A percentile compares a stretch with the other conserved stretches of the same genome.
Conservation (phyloP, 2,888 invertebrate genomes). For the Tanytarsus gracilentus region DNA sequence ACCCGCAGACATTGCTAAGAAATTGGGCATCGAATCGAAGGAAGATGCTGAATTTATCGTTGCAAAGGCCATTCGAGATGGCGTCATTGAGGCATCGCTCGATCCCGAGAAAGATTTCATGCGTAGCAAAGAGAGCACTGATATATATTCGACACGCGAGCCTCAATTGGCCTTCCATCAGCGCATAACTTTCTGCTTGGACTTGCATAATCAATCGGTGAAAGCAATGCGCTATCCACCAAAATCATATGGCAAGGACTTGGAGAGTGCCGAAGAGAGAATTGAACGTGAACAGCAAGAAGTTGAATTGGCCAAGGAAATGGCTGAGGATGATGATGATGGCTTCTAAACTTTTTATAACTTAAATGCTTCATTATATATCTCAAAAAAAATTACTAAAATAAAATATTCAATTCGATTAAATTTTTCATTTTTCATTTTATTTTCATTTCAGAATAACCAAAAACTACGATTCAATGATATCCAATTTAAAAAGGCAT, state of each 20-base stretch:
- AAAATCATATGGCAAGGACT: slow-evolving; percentile 94
- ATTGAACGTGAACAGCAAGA: slow-evolving; percentile 96
- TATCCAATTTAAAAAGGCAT: too few species aligned
- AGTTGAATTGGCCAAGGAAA: slow-evolving; percentile 97
- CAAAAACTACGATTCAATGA: too few species aligned
- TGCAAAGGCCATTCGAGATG: slow-evolving; percentile 94
- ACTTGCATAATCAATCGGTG: slow-evolving; percentile 97
- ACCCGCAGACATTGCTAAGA: slow-evolving; percentile 87
- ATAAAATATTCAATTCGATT: background rate
- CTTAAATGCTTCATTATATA: background rate
- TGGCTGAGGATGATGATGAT: slow-evolving; percentile 99
- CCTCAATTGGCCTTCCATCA: slow-evolving; percentile 95
- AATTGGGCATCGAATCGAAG: slow-evolving; percentile 85
- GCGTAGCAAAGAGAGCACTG: slow-evolving; percentile 94
- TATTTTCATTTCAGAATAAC: too few species aligned
- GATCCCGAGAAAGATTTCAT: slow-evolving; percentile 94
- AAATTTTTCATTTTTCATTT: too few species aligned
- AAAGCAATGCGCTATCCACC: slow-evolving; percentile 99
- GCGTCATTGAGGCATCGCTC: slow-evolving; percentile 94
- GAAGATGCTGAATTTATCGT: slow-evolving; percentile 99
- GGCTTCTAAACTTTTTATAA: slow-evolving; percentile 48
- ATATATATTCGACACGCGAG: slow-evolving; percentile 93
- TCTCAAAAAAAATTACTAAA: background rate
- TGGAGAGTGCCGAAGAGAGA: slow-evolving; percentile 94
- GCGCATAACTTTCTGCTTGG: slow-evolving; percentile 92